A percentile compares a stretch with the other conserved stretches of the same genome.
Evolutionary conservation across 2,797 vertebrate genomes (phyloP).

Genomic region (Fratercula arctica): DNA sequence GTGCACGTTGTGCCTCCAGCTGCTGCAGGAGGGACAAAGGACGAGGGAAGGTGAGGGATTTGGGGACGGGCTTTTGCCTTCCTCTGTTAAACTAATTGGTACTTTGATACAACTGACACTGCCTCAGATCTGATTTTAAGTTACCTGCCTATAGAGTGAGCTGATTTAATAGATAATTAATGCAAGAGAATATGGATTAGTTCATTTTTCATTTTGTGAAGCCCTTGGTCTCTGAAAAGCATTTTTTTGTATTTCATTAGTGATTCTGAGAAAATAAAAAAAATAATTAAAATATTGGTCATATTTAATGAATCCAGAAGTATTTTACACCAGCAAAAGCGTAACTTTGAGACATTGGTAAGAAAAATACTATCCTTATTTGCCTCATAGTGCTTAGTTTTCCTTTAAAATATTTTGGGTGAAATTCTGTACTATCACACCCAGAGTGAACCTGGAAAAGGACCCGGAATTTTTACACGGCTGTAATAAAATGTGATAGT

Average conservation of each 20-base stretch:
- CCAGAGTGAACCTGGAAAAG: constrained; percentile 16
- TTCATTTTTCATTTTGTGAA: background rate
- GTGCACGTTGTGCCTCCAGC: background rate
- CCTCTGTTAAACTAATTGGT: background rate
- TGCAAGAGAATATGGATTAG: rapidly evolving
- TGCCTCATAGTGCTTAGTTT: background rate
- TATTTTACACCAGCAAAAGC: background rate
- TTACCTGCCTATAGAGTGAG: background rate
- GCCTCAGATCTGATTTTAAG: background rate
- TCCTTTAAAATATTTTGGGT: constrained; percentile 1
- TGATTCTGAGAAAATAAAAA: background rate
- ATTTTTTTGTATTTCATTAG: background rate
- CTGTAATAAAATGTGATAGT: constrained; percentile 42
- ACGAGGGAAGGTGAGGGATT: background rate
- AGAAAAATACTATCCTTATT: background rate
- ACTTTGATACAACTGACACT: background rate
- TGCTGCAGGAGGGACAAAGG: background rate
- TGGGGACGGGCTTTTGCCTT: background rate
- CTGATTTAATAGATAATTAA: background rate
- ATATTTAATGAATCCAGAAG: background rate
- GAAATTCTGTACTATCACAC: constrained; percentile 22
- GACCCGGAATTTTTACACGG: constrained; percentile 32
- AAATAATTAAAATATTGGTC: background rate
- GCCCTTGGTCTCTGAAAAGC: background rate
- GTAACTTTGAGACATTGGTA: background rate